Conservation (phyloP, 1,140 invertebrate species). For the Hycleus phaleratus region DNA sequence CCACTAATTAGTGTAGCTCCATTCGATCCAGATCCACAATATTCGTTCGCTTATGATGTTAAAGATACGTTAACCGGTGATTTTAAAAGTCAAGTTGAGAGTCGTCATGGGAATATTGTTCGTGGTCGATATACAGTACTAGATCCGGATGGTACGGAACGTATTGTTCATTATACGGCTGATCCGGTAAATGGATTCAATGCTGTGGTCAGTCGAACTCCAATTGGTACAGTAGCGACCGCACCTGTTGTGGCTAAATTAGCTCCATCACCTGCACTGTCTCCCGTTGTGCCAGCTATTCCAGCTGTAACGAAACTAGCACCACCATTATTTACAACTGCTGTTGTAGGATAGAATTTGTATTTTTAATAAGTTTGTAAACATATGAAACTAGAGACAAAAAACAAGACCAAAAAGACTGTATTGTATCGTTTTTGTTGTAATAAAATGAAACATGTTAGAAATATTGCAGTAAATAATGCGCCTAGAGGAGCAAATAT, state of each 20-base stretch:
- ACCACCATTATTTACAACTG: background rate
- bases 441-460: too few species aligned
- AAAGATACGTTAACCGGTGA: slow-evolving; percentile 50
- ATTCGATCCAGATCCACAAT: slow-evolving; percentile 45
- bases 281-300: slow-evolving; percentile 1
- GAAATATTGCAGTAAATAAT: too few species aligned
- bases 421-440: too few species aligned
- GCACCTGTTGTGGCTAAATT: slow-evolving; percentile 1
- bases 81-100: slow-evolving; percentile 48
- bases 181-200: slow-evolving; percentile 48
- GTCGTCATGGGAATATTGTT: slow-evolving; percentile 51
- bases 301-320: background rate
- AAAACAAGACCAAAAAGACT: too few species aligned
- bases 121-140: slow-evolving; percentile 54
- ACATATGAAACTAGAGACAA: too few species aligned
- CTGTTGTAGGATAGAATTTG: background rate
- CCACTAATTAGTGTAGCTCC: slow-evolving; percentile 32
- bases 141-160: slow-evolving; percentile 55
- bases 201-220: slow-evolving; percentile 36
- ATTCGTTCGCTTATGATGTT: slow-evolving; percentile 49
- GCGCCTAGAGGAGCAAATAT: too few species aligned
- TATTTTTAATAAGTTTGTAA: too few species aligned
- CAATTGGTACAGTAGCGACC: slow-evolving; percentile 1
- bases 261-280: background rate
- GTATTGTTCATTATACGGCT: slow-evolving; percentile 58